Evolutionary conservation across 2,888 invertebrate genomes (phyloP), one percentile per base, ranked within the genome.

Genomic region (Pelosia muscerda): DNA sequence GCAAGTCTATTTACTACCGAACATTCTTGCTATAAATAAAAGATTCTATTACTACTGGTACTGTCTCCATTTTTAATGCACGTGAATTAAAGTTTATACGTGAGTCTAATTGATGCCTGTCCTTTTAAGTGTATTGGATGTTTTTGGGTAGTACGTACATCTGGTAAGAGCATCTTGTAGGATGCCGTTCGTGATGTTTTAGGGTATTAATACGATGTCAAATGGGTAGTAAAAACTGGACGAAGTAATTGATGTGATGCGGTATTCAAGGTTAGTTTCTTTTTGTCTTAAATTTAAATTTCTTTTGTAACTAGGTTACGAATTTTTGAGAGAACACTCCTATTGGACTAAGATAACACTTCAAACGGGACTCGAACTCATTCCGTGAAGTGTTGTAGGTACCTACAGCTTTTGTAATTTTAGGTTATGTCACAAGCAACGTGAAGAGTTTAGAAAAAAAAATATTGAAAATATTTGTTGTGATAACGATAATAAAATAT

Each of bases 81-180:
- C n/a, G n/a, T 49, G 49, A 49, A 49, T 9, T 9, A 49, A 9
- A 49, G 9, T 49, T n/a, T 49, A n/a, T 49, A 2, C n/a, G 49
- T n/a, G 49, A n/a, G 9, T n/a, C n/a, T 49, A 49, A 49, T 42
- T 19, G 19, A 42, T 9, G 2, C 49, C n/a, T 49, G 9, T n/a
- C 49, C 49, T 49, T 49, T n/a, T 49, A 19, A 49, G 9, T 49
- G 49, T 49, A 8, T 49, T 49, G n/a, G 9, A 49, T 49, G n/a
- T 49, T 49, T n/a, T n/a, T 49, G n/a, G 49, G 49, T 49, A 49
- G 49, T 49, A 49, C n/a, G 49, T 49, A 49, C n/a, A 49, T n/a
- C 8, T 38, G 13, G 15, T 49, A n/a, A 9, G 49, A 49, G 49
- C 49, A 49, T 49, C 49, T 49, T 9, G 49, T 49, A 49, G 49